Evolutionary conservation across 2,113 vertebrate genomes (phyloP), one percentile per base, ranked within the genome.

Genomic region (Rhinolophus ferrumequinum): DNA sequence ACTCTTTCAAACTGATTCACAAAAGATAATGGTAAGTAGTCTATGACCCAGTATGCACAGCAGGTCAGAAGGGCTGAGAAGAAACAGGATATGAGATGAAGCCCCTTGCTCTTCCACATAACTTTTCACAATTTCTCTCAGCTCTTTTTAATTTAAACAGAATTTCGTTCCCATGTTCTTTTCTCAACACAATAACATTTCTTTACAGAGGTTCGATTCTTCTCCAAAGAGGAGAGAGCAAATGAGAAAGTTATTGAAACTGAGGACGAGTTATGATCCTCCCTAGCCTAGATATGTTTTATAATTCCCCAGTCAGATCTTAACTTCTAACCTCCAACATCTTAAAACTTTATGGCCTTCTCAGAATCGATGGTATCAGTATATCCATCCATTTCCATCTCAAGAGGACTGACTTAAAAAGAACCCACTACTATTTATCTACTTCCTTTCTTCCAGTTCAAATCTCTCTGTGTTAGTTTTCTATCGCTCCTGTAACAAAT

Each of bases 131-230:
- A 9, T 82, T 70, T 85, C 58, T 76, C 77, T 85, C 73, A 81
- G 54, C 79, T 93, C 76, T 90, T 97, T 97, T 97, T 80, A 92
- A 97, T 97, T 98, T 97, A 67, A 97, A 96, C 28, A 91, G 94
- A 81, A 93, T 95, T 97, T 95, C 85, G 15, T 81, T 81, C 60
- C 56, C 30, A 8, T 67, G 47, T 82, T 97, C 79, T 95, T 93
- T 97, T 97, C 82, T 93, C 86, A 97, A 80, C 75, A 97, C 33
- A 94, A 77, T 96, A 96, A 90, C 94, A 93, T 93, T 96, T 95
- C 95, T 88, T 93, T 88, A 86, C 33, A 96, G 94, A 97, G 75
- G 16, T 89, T 95, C 93, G 33, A 95, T 88, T 94, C 88, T 94
- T 94, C 62, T 95, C 88, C 47, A 96, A 96, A 96, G 93, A 96